These are phyloP conservation scores for Catajapyx aquilonaris DNA, from an alignment of 1,140 invertebrate genomes.

Conservation along the genomic window DNA sequence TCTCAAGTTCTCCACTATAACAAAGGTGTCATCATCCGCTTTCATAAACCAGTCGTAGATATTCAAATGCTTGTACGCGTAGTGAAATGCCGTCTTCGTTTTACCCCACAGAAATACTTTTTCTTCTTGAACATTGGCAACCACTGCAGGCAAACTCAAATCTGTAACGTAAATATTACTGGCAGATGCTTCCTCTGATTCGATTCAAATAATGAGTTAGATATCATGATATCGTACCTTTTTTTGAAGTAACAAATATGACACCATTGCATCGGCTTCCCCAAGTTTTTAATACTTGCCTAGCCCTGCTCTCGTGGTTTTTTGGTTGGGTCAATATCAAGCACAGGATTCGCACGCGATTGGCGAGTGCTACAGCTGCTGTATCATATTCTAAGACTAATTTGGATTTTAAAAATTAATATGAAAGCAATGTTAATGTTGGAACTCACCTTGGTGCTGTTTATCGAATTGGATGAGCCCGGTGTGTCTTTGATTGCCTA, in stretches of 20 bases:
- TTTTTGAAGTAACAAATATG: conserved; percentile 65
- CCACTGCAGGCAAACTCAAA: conserved; percentile 37
- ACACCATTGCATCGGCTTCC: conserved; percentile 75
- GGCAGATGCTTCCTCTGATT: not conserved
- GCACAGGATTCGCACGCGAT: conserved; percentile 75
- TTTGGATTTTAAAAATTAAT: no score
- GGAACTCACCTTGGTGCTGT: no score
- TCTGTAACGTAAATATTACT: conserved; percentile 26
- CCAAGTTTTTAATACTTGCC: conserved; percentile 89
- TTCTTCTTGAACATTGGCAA: conserved; percentile 60
- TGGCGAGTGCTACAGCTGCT: no score
- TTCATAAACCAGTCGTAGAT: conserved; percentile 86
- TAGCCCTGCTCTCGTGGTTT: conserved; percentile 74
- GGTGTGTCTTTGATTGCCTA: no score
- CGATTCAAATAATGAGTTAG: not conserved
- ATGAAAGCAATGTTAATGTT: no score
- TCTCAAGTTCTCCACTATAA: conserved; percentile 74
- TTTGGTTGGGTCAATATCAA: conserved; percentile 88
- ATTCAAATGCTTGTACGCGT: conserved; percentile 61
- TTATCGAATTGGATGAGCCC: no score
- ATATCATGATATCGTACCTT: conserved; percentile 27
- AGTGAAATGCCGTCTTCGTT: conserved; percentile 81
- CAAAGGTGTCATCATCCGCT: conserved; percentile 87
- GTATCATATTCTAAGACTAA: no score
- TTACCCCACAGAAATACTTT: conserved; percentile 85